Evolutionary conservation across 2,888 invertebrate species (phyloP).

Genomic region (Dinocampus coccinellae): DNA sequence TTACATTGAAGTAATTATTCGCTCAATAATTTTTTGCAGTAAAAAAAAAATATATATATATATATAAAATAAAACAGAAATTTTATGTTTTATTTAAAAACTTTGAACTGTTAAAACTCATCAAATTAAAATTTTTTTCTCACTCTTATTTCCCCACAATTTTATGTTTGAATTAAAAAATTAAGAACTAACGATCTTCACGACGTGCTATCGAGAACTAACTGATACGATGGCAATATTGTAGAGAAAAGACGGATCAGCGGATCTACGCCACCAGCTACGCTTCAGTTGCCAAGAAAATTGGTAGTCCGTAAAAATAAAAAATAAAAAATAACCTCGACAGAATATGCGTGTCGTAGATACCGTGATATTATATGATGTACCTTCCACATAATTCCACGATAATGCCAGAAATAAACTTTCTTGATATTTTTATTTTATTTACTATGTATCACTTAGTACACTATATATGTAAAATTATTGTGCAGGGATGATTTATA

Average conservation of each 20-base stretch:
- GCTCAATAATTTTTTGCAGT: neutral
- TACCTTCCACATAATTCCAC: neutral
- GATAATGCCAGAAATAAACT: neutral
- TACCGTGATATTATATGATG: constrained; percentile 54
- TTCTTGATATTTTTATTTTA: neutral
- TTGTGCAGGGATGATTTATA: neutral
- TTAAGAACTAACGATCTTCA: constrained; percentile 50
- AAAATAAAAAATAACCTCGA: constrained; percentile 64
- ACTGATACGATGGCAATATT: constrained; percentile 61
- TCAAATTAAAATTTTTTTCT: neutral
- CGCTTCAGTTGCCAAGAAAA: constrained; percentile 67
- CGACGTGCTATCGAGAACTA: constrained; percentile 64
- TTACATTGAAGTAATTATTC: neutral
- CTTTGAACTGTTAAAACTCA: neutral
- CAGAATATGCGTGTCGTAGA: constrained; percentile 60
- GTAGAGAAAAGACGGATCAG: constrained; percentile 50
- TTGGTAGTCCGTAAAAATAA: constrained; percentile 64
- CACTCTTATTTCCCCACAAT: neutral
- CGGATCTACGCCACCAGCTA: constrained; percentile 47
- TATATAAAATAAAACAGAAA: too few relatives aligned
- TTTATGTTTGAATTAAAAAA: neutral
- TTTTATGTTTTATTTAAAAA: neutral
- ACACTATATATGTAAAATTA: neutral
- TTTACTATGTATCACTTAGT: neutral
- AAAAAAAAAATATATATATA: neutral